Evolutionary conservation across 1,140 invertebrate genomes (phyloP).

Genomic region (Sycophaga agraensis): DNA sequence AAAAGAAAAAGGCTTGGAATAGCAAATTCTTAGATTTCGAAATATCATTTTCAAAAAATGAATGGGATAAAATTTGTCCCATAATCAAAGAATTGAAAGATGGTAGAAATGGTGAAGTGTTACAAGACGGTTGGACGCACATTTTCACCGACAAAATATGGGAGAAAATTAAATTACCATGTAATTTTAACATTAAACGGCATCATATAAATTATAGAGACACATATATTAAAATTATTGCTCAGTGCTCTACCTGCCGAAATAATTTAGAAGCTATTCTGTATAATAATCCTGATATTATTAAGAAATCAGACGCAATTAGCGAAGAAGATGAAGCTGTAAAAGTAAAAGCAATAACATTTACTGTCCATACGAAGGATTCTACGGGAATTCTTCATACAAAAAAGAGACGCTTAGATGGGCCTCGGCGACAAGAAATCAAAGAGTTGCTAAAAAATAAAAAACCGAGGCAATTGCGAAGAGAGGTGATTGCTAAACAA

Average conservation of each 20-base stretch:
- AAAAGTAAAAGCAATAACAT: no score
- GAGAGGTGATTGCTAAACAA: background rate
- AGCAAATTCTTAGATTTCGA: no score
- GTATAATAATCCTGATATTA: background rate
- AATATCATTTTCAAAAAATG: no score
- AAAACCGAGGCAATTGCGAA: background rate
- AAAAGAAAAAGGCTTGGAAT: no score
- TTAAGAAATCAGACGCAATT: background rate
- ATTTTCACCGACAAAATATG: background rate
- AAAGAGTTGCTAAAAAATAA: background rate
- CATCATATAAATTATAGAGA: background rate
- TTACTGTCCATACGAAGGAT: background rate
- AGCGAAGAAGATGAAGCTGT: no score
- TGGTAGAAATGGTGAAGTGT: background rate
- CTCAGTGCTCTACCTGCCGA: background rate
- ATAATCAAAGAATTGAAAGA: background rate
- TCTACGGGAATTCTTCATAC: background rate
- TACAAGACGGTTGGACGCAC: background rate
- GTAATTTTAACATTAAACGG: background rate
- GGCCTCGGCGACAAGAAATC: background rate
- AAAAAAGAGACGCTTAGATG: background rate
- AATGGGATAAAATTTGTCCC: background rate
- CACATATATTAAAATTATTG: background rate
- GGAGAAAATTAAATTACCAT: background rate
- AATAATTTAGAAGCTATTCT: background rate